phyloP scores from a whole-genome alignment of 1,140 invertebrate genomes.

The Bombus picipes region DNA sequence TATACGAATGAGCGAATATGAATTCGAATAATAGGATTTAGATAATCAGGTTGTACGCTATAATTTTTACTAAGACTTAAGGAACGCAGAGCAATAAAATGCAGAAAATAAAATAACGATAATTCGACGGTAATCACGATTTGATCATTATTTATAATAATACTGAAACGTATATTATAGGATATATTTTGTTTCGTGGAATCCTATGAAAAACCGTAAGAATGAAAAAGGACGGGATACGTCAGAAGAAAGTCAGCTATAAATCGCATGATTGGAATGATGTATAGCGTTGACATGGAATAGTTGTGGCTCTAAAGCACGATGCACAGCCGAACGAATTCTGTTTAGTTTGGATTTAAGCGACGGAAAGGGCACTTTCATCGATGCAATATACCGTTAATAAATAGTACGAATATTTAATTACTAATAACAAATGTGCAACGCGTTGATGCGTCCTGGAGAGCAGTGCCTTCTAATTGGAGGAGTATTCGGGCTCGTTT shows the following conservation, averaged over 20 bases:
- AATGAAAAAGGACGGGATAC: conserved; percentile 21
- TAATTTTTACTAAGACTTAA: too few relatives aligned
- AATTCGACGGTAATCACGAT: not conserved
- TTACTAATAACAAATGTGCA: conserved; percentile 23
- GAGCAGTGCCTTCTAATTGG: not conserved
- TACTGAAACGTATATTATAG: not conserved
- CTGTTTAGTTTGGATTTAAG: conserved; percentile 21
- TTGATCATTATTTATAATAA: not conserved
- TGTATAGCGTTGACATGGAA: conserved; percentile 2
- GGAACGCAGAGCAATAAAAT: too few relatives aligned
- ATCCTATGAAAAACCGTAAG: conserved; percentile 1
- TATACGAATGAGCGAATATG: too few relatives aligned
- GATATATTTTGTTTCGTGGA: not conserved
- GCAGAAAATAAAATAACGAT: not conserved
- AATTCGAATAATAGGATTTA: too few relatives aligned
- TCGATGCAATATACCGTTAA: conserved; percentile 4
- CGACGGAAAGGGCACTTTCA: not conserved
- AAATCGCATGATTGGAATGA: conserved; percentile 36
- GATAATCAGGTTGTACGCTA: too few relatives aligned
- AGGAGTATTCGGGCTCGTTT: not conserved
- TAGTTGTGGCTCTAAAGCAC: not conserved
- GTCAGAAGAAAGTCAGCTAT: conserved; percentile 18
- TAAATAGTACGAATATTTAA: not conserved
- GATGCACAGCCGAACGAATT: not conserved
- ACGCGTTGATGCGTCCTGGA: conserved; percentile 1